phyloP scores from a whole-genome alignment of 2,797 vertebrate species.

The Paramormyrops hopkinsi region DNA sequence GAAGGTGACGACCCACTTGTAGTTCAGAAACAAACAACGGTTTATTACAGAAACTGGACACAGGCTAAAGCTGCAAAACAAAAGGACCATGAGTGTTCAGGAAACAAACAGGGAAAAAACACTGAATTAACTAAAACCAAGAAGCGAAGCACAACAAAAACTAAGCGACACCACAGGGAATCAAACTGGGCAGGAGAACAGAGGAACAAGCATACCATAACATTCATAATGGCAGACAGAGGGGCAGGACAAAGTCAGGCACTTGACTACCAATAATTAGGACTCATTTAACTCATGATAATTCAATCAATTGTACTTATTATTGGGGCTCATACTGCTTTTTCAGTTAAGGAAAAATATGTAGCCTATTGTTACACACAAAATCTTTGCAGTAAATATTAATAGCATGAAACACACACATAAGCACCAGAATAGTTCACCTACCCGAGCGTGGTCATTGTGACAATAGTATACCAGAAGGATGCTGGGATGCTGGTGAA shows the following conservation, averaged over 20 bases:
- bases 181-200: no score
- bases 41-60: no score
- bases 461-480: conserved; percentile 98
- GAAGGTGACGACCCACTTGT: no score
- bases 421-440: conserved; percentile 45
- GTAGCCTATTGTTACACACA: neutral
- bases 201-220: no score
- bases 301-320: neutral
- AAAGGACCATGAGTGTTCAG: no score
- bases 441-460: conserved; percentile 96
- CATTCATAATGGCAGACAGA: neutral
- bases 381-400: neutral
- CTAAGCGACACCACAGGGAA: no score
- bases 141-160: no score
- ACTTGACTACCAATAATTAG: neutral
- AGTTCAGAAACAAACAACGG: no score
- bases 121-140: no score
- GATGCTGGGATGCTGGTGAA: conserved; percentile 95
- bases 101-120: no score
- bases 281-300: neutral
- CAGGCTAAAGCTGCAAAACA: no score
- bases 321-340: neutral
- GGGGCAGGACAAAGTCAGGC: neutral
- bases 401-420: neutral
- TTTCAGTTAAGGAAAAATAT: neutral